phyloP scores from a whole-genome alignment of 1,140 invertebrate genomes.

The Lasaia peninsularis region DNA sequence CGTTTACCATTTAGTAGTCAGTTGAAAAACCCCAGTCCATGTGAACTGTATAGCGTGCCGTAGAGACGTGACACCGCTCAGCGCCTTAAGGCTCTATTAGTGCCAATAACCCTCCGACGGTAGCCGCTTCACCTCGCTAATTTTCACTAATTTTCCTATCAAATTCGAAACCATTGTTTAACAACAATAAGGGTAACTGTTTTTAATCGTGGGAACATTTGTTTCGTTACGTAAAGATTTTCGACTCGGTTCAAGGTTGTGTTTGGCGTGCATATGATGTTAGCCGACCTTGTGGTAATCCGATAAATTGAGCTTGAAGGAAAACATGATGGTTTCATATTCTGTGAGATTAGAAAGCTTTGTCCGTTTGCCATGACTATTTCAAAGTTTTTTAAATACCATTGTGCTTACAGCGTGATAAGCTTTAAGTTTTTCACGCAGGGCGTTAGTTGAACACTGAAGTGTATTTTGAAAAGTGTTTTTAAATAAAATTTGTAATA shows the following conservation, averaged over 20 bases:
- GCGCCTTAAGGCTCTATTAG: slow-evolving; percentile 63
- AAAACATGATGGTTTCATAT: slow-evolving; percentile 25
- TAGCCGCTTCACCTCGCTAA: slow-evolving; percentile 60
- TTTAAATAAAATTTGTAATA: too few relatives aligned
- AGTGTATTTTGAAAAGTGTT: too few relatives aligned
- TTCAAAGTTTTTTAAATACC: neutral
- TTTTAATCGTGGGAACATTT: slow-evolving; percentile 58
- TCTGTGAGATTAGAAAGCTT: slow-evolving; percentile 15
- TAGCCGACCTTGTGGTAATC: slow-evolving; percentile 49
- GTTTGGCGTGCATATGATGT: slow-evolving; percentile 31
- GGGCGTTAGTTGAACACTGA: too few relatives aligned
- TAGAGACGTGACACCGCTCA: slow-evolving; percentile 55
- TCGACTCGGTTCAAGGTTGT: slow-evolving; percentile 39
- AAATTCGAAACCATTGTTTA: slow-evolving; percentile 60
- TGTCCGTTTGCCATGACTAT: neutral
- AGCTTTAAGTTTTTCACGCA: too few relatives aligned
- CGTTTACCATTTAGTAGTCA: too few relatives aligned
- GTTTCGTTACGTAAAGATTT: slow-evolving; percentile 56
- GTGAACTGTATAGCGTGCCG: slow-evolving; percentile 51
- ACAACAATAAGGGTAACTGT: slow-evolving; percentile 55
- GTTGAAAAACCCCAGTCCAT: slow-evolving; percentile 27
- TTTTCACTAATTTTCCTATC: slow-evolving; percentile 75
- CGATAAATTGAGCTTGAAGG: slow-evolving; percentile 54
- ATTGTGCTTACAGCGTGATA: too few relatives aligned
- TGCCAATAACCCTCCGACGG: slow-evolving; percentile 69